phyloP scores from a whole-genome alignment of 2,888 invertebrate genomes.

The Galerucella pusilla region DNA sequence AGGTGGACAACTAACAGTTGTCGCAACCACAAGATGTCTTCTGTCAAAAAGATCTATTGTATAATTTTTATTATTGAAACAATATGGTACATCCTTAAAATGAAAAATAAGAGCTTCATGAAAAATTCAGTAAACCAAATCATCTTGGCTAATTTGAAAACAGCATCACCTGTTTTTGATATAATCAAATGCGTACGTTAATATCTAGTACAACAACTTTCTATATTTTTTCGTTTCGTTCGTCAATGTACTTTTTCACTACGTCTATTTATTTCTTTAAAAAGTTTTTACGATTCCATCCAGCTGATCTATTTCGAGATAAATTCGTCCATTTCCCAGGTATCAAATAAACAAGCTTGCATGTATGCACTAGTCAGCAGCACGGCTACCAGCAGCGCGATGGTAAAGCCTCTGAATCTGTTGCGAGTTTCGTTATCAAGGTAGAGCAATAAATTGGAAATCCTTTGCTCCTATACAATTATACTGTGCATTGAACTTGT shows the following conservation, averaged over 20 bases:
- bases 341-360: constrained; percentile 18
- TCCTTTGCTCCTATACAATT: too few relatives aligned
- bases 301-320: constrained; percentile 10
- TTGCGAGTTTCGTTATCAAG: neutral
- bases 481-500: too few relatives aligned
- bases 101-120: too few relatives aligned
- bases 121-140: too few relatives aligned
- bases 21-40: too few relatives aligned
- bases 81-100: too few relatives aligned
- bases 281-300: constrained; percentile 4
- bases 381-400: neutral
- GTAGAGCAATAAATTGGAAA: neutral
- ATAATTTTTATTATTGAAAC: too few relatives aligned
- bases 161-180: too few relatives aligned
- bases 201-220: neutral
- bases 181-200: too few relatives aligned
- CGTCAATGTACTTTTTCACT: neutral
- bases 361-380: constrained; percentile 16
- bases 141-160: too few relatives aligned
- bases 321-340: constrained; percentile 12
- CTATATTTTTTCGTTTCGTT: neutral
- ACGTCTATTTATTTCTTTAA: neutral
- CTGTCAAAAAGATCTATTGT: too few relatives aligned
- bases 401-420: neutral
- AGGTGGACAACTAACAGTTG: too few relatives aligned